phyloP scores from a whole-genome alignment of 2,888 invertebrate genomes.

The Tenodera sinensis region DNA sequence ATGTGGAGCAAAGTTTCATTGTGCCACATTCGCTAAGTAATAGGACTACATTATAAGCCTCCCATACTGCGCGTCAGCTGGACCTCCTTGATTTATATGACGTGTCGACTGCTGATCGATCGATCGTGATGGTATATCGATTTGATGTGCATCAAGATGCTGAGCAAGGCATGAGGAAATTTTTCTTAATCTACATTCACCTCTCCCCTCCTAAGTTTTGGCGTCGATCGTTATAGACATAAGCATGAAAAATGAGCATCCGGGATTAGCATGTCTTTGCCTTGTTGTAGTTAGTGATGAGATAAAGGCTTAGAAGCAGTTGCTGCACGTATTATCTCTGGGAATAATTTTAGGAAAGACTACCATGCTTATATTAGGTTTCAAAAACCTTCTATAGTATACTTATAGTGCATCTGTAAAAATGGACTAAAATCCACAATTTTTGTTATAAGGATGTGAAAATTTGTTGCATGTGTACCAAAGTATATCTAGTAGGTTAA shows the following conservation, averaged over 20 bases:
- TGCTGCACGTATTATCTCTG: too few species aligned
- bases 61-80: neutral
- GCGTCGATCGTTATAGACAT: neutral
- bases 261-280: neutral
- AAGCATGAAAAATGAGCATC: neutral
- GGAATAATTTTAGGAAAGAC: too few species aligned
- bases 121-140: neutral
- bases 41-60: neutral
- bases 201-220: neutral
- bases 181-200: neutral
- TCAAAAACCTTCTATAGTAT: too few species aligned
- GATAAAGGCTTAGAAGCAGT: too few species aligned
- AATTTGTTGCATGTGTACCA: too few species aligned
- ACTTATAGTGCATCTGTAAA: too few species aligned
- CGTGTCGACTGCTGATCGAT: conserved; percentile 9
- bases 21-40: neutral
- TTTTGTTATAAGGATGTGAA: too few species aligned
- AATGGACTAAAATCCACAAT: too few species aligned
- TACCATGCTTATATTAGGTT: too few species aligned
- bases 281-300: neutral
- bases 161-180: neutral
- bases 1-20: neutral
- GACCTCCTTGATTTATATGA: conserved; percentile 1
- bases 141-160: neutral
- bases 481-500: too few species aligned